Base-by-base conservation (phyloP, 2,113 vertebrate species). In the Polypterus bichir region DNA sequence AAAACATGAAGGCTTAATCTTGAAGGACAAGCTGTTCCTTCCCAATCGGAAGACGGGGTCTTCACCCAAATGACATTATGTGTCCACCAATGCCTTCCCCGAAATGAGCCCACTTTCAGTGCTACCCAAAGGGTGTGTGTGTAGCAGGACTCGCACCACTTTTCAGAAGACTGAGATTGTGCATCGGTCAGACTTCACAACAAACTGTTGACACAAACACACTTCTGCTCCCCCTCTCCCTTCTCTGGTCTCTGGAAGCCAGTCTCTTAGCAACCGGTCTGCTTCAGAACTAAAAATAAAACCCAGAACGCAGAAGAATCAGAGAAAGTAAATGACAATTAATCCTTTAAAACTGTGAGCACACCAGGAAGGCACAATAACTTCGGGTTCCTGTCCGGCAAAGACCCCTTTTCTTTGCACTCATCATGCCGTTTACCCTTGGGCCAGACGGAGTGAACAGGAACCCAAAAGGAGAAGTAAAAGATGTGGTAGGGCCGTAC, bases 281-380 rank as follows among this genome's bases (percentile, higher is more conserved):
- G 77, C 77, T 81, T 67, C 65, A 72, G 72, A 70, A 66, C 81
- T 84, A 84, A 78, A 85, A 85, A 85, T 83, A 81, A 73, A 72
- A 49, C 66, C 60, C 59, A 8, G 64, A 76, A 81, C 72, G 80
- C 66, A 66, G 69, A 7, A 61, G 61, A 67, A 61, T 11, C 58
- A 62, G 60, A 51, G 49, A 51, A 51, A 51, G 9, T 51, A 51
- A 51, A 51, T 9, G 9, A 51, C 9, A 51, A 51, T 9, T 6
- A 51, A 51, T 51, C 49, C 49, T 51, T 51, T 51, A 51, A 51
- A 51, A 51, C 49, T 2, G 9, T 6, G 49, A 51, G 49, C 27
- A 27, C 27, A 27, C 27, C 27, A 27, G 27, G 27, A 27, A 27
- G 27, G 27, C 57, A 46, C 9, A 8, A 10, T 44, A 9, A 45